Base-by-base conservation (phyloP, 2,797 vertebrate genomes). In the Cephalopachus bancanus region DNA sequence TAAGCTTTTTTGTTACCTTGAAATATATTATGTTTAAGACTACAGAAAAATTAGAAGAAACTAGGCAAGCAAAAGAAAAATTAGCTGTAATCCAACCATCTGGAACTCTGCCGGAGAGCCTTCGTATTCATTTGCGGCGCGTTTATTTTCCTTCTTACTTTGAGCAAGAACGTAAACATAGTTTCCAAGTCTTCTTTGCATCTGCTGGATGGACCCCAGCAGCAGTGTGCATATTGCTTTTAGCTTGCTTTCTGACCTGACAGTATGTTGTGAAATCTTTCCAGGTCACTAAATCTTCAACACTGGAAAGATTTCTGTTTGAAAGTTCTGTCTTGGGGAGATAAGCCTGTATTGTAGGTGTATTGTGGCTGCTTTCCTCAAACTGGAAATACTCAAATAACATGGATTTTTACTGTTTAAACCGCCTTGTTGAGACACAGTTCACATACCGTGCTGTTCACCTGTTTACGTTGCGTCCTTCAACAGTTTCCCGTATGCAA, bases 111-210 rank as follows among this genome's bases (percentile, higher is more conserved):
- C 65, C 88, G 37, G 37, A 83, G 76, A 83, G 67, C 93, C 74
- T 87, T 75, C 30, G 4, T 75, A 6, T 65, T 28, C 4, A 4
- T 94, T 91, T 84, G 65, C 62, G 92, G 19, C 60, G 64, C 28
- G 60, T 44, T 69, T 85, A 55, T 92, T 90, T 89, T 72, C 44
- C 14, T 72, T 92, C 83, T 83, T 87, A 33, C 74, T 85, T 95
- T 90, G 64, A 90, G n/a, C 10, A 76, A 92, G 37, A 64, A 49
- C 12, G n/a, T 85, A 65, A 83, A 37, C 28, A 37, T 72, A 8
- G 15, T 86, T 81, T 37, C 37, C 37, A 37, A 37, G 37, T 37
- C 3, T 37, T 37, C 37, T 37, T 37, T 37, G 37, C 37, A 37
- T 37, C 37, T 37, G 37, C 37, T 37, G 37, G 37, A 37, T 37